Evolutionary conservation across 2,888 invertebrate species (phyloP).

Genomic region (Coleophora deauratella): DNA sequence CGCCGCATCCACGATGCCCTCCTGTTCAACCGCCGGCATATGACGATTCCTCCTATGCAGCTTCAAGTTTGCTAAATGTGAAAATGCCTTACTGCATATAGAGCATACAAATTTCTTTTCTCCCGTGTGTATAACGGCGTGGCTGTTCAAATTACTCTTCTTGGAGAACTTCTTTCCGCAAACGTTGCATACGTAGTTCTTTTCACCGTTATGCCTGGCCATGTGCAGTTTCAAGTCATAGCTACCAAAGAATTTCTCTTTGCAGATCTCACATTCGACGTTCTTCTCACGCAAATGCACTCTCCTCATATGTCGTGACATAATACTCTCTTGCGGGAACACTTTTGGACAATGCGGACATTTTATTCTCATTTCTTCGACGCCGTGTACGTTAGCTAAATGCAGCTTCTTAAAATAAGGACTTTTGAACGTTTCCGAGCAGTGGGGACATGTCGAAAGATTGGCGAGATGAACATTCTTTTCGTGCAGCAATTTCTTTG

Average conservation of each 20-base stretch:
- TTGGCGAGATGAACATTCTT: conserved; percentile 58
- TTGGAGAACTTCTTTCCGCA: conserved; percentile 76
- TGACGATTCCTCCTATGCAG: conserved; percentile 45
- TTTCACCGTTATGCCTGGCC: conserved; percentile 70
- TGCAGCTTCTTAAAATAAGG: conserved; percentile 59
- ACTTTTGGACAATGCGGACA: conserved; percentile 65
- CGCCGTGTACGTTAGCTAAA: conserved; percentile 54
- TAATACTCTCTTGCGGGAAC: conserved; percentile 69
- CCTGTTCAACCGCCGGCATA: conserved; percentile 17
- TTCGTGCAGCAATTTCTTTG: conserved; percentile 60
- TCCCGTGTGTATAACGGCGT: conserved; percentile 72
- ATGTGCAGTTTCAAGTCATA: conserved; percentile 67
- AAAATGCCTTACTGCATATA: conserved; percentile 70
- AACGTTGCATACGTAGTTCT: conserved; percentile 70
- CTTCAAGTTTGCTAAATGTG: conserved; percentile 48
- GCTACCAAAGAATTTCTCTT: conserved; percentile 56
- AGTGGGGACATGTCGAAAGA: conserved; percentile 50
- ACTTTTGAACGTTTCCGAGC: conserved; percentile 61
- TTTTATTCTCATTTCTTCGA: conserved; percentile 60
- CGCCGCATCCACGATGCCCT: conserved; percentile 23
- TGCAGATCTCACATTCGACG: conserved; percentile 59
- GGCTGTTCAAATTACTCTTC: conserved; percentile 74
- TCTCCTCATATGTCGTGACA: conserved; percentile 75
- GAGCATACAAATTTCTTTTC: conserved; percentile 65
- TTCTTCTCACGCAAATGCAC: conserved; percentile 69